Base-by-base conservation (phyloP, 2,113 vertebrate species). In the Agapornis roseicollis region DNA sequence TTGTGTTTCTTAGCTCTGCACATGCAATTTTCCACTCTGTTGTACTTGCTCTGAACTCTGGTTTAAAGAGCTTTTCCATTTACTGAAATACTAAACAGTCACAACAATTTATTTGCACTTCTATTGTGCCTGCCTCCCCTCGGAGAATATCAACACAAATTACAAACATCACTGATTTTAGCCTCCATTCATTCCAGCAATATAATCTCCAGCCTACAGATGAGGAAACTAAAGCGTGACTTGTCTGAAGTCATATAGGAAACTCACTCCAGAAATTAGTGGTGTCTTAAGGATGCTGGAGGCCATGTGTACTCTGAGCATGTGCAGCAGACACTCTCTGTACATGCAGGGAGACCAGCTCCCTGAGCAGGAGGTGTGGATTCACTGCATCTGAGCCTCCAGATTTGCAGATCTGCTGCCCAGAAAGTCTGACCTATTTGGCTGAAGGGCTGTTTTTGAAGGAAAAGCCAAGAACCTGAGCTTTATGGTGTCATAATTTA, bases 81-180 rank as follows among this genome's bases (percentile, higher is more conserved):
- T 95, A 86, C 83, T 93, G 96, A 88, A 97, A 94, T 96, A 93
- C 90, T 95, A 92, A 95, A 78, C 90, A 96, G 94, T 94, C 93
- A 94, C 90, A 94, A 95, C 77, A 93, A 92, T 96, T 96, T 97
- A 93, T 96, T 96, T 96, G 92, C 93, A 92, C 88, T 96, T 90
- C 86, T 76, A 87, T 96, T 97, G 93, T 97, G 88, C 92, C 42
- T 96, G 82, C 61, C 76, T 96, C 49, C 94, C 94, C 90, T 94
- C 63, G 3, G 95, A 94, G 92, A 94, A 96, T 95, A 94, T 96
- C 96, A 94, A 93, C 92, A 93, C 94, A 93, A 94, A 96, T 96
- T 97, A 96, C 88, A 92, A 96, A 94, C 93, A 96, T 92, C 92
- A 95, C 80, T 95, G 93, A 81, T 86, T 96, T 95, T 92, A 94